Evolutionary conservation across 2,797 vertebrate species (phyloP).

Genomic region (Fundulus diaphanus): DNA sequence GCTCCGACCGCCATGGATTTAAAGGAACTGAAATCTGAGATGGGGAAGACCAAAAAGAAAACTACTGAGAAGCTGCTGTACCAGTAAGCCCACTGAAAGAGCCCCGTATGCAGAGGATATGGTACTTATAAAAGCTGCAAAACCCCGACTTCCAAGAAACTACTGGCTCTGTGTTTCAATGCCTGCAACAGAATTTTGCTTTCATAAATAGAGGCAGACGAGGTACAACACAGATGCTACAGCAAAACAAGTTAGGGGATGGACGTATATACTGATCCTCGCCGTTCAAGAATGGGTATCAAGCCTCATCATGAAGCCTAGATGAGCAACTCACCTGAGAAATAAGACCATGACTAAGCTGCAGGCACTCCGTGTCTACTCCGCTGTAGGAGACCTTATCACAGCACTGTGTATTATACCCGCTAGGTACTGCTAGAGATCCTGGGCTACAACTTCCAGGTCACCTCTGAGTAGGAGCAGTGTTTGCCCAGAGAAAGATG

Average conservation of each 20-base stretch:
- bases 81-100: not conserved
- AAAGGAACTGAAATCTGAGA: not conserved
- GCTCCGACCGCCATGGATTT: not conserved
- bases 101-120: not conserved
- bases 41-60: not conserved
- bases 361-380: too few relatives aligned
- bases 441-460: not conserved
- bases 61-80: not conserved
- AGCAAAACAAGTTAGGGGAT: not conserved
- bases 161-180: not conserved
- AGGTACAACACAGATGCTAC: not conserved
- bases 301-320: not conserved
- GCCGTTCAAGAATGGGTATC: not conserved
- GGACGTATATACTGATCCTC: not conserved
- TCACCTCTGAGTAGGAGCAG: not conserved
- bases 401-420: not conserved
- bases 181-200: not conserved
- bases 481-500: not conserved
- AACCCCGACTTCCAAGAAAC: not conserved
- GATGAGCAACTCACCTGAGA: not conserved
- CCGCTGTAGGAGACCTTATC: not conserved
- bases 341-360: conserved; percentile 1
- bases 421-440: not conserved
- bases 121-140: not conserved
- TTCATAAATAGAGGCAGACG: not conserved